These are phyloP conservation scores for Xyrichtys novacula DNA, from an alignment of 2,797 vertebrate genomes.

Conservation along the genomic window DNA sequence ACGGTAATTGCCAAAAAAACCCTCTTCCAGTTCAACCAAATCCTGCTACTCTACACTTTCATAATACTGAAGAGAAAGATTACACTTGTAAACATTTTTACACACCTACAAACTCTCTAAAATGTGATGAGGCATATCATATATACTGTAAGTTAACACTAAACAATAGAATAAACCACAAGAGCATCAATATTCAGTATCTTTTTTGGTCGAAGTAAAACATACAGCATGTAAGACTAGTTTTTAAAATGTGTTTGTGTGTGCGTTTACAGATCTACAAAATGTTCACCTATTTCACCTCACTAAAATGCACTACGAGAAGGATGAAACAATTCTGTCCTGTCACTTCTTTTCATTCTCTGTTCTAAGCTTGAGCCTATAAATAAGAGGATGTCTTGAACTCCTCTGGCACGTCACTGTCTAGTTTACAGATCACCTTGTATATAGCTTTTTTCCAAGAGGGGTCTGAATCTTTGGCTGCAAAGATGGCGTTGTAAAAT, in stretches of 20 bases:
- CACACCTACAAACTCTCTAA: slow-evolving; percentile 67
- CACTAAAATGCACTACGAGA: slow-evolving; percentile 76
- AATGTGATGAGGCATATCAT: slow-evolving; percentile 59
- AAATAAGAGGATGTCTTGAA: slow-evolving; percentile 91
- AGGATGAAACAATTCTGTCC: slow-evolving; percentile 51
- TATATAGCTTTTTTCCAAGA: slow-evolving; percentile 99
- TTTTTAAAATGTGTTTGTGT: slow-evolving; percentile 25
- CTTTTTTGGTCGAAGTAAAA: slow-evolving; percentile 43
- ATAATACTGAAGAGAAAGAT: slow-evolving; percentile 46
- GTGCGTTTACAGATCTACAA: slow-evolving; percentile 61
- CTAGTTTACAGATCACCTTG: slow-evolving; percentile 98
- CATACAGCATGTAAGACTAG: slow-evolving; percentile 55
- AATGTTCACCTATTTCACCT: slow-evolving; percentile 66
- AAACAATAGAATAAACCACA: slow-evolving; percentile 63
- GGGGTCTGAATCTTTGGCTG: slow-evolving; percentile 92
- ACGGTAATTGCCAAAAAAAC: slow-evolving; percentile 33
- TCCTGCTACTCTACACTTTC: slow-evolving; percentile 46
- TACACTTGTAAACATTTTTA: slow-evolving; percentile 63
- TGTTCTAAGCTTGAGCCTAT: slow-evolving; percentile 69
- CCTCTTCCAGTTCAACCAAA: slow-evolving; percentile 45
- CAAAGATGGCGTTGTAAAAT: slow-evolving; percentile 92
- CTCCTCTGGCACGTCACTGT: slow-evolving; percentile 92
- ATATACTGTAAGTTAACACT: slow-evolving; percentile 50
- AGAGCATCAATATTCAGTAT: slow-evolving; percentile 36
- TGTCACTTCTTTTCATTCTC: slow-evolving; percentile 32